Conservation (phyloP, 2,113 vertebrate genomes). For the Tragelaphus scriptus region DNA sequence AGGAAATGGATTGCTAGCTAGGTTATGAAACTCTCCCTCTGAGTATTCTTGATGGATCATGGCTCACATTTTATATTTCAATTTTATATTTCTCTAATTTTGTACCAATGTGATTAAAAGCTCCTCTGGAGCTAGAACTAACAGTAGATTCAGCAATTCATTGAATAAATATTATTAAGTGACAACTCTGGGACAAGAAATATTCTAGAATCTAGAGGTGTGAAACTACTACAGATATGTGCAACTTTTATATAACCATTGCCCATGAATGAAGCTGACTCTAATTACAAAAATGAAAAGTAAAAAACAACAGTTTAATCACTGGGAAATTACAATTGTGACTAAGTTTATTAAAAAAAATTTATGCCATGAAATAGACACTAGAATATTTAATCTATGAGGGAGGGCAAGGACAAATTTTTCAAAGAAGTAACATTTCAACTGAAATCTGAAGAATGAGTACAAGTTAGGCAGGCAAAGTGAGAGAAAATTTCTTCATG, state of each 20-base stretch:
- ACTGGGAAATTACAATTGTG: background rate
- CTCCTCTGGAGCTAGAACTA: background rate
- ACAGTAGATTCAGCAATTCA: conserved; percentile 42
- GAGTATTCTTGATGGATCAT: conserved; percentile 46
- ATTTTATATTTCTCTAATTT: conserved; percentile 48
- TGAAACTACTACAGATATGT: background rate
- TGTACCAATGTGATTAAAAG: conserved; percentile 39
- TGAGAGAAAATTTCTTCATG: background rate
- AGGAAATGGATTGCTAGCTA: background rate
- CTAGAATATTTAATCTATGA: background rate
- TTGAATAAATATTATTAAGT: conserved; percentile 37
- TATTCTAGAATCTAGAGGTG: background rate
- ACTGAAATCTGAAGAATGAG: background rate
- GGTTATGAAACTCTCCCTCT: conserved; percentile 36
- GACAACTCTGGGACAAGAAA: background rate
- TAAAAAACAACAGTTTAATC: background rate
- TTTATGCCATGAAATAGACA: background rate
- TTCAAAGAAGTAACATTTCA: background rate
- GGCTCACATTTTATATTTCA: conserved; percentile 41
- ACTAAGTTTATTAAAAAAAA: background rate
- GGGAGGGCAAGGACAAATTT: background rate
- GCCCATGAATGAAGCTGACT: background rate
- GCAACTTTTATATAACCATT: background rate
- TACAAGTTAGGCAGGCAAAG: background rate
- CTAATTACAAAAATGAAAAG: background rate